phyloP scores from a whole-genome alignment of 2,797 vertebrate species.

The Eleutherodactylus coqui region DNA sequence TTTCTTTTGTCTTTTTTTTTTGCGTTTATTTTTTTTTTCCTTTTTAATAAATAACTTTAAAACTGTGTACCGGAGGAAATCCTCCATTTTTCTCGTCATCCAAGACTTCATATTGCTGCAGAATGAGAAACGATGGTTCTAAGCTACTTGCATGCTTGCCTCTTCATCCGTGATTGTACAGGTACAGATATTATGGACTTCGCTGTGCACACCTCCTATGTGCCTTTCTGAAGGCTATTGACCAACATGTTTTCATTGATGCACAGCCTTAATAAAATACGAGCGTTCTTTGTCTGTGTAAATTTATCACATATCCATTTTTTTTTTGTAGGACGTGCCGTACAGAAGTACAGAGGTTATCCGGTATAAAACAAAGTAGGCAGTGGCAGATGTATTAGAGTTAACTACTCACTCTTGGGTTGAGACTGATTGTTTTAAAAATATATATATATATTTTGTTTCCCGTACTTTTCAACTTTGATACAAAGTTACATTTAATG shows the following conservation, averaged over 20 bases:
- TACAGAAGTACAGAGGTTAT: constrained; percentile 77
- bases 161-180: constrained; percentile 78
- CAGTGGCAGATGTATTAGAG: not conserved
- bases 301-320: constrained; percentile 70
- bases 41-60: constrained; percentile 69
- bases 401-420: not conserved
- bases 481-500: no score
- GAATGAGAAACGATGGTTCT: constrained; percentile 73
- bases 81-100: constrained; percentile 68
- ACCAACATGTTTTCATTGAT: constrained; percentile 77
- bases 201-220: constrained; percentile 77
- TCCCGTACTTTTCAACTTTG: no score
- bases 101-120: constrained; percentile 70
- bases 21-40: constrained; percentile 20
- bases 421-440: no score
- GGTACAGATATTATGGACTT: constrained; percentile 72
- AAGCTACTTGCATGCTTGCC: constrained; percentile 76
- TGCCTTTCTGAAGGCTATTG: constrained; percentile 78
- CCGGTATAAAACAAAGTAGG: constrained; percentile 62
- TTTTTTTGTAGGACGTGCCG: constrained; percentile 80
- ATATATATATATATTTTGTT: no score
- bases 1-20: constrained; percentile 66
- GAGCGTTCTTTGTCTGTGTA: constrained; percentile 76
- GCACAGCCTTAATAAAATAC: constrained; percentile 81
- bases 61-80: constrained; percentile 73